These are phyloP conservation scores for Apogon talboti DNA, from an alignment of 2,797 vertebrate genomes.

Conservation along the genomic window DNA sequence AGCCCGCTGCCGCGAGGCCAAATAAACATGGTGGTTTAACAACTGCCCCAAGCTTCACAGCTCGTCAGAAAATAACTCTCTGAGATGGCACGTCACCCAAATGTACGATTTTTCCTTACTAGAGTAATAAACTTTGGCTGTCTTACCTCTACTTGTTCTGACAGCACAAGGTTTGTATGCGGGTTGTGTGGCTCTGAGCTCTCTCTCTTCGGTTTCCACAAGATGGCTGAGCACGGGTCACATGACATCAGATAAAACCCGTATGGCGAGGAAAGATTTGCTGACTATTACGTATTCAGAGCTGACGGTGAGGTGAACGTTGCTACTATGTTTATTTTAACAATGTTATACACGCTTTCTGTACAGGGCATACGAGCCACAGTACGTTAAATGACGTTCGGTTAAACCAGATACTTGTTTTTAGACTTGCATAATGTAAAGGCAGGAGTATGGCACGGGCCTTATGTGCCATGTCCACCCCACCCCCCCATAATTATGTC, in stretches of 20 bases:
- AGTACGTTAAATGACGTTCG: background rate
- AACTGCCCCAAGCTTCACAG: constrained; percentile 42
- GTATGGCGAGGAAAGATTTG: constrained; percentile 64
- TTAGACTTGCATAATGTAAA: constrained; percentile 1
- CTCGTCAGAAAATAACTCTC: constrained; percentile 22
- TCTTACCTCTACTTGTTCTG: constrained; percentile 88
- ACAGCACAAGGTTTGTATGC: constrained; percentile 87
- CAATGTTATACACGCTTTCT: background rate
- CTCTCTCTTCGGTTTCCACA: constrained; percentile 84
- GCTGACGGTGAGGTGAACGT: background rate
- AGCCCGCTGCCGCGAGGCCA: constrained; percentile 79
- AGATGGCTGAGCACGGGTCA: constrained; percentile 87
- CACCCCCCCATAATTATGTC: background rate
- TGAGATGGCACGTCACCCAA: constrained; percentile 39
- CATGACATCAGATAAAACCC: constrained; percentile 81
- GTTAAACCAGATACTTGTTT: background rate
- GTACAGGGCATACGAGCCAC: background rate
- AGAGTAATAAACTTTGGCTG: constrained; percentile 74
- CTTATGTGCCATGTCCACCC: background rate
- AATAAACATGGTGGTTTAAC: constrained; percentile 72
- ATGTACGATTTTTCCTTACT: constrained; percentile 34
- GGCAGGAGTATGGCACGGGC: background rate
- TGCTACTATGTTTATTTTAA: background rate
- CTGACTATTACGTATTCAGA: constrained; percentile 58
- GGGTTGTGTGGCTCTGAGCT: constrained; percentile 77